Evolutionary conservation across 2,888 invertebrate species (phyloP), one percentile per base, ranked within the genome.

Genomic region (Lamproptera curius): DNA sequence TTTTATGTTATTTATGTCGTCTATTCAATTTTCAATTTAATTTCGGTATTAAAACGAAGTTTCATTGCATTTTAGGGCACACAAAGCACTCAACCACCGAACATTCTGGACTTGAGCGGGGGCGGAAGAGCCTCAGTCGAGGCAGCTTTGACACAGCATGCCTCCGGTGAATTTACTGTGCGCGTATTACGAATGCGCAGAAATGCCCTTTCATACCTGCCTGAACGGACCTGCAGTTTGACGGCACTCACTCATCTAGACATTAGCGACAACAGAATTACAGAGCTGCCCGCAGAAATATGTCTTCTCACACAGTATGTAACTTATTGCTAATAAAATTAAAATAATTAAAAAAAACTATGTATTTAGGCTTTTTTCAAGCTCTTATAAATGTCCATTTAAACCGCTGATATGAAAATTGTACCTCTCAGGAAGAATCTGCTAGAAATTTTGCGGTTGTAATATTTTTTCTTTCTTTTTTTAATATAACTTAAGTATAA

Each of bases 211-310:
- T 79, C 85, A 41, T 70, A 83, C 20, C 76, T 93, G 52, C 93
- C 94, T 0, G 68, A 75, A 16, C 91, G 91, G 59, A 74, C 92
- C 46, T 84, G 92, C 65, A 82, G 89, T 44, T 76, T 93, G 51
- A 77, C 79, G n/a, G 83, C 89, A 1, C 76, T 94, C 53, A 90
- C 90, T 31, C 89, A 89, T 49, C 86, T 94, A 46, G 92, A 94
- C 70, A 76, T 94, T 54, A 91, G 92, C 39, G 90, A 92, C 64
- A 94, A 94, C 69, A 88, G 88, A 57, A 88, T 94, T 56, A 73
- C 89, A 44, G 89, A 90, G 51, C 72, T 94, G 48, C 92, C 93
- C 0, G 76, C 88, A 37, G 92, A 91, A 68, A 91, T 94, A 64
- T 86, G 82, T 61, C 88, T 74, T 41, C 70, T 87, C 16, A 68